Base-by-base conservation (phyloP, 2,797 vertebrate species). In the Loriculus beryllinus region DNA sequence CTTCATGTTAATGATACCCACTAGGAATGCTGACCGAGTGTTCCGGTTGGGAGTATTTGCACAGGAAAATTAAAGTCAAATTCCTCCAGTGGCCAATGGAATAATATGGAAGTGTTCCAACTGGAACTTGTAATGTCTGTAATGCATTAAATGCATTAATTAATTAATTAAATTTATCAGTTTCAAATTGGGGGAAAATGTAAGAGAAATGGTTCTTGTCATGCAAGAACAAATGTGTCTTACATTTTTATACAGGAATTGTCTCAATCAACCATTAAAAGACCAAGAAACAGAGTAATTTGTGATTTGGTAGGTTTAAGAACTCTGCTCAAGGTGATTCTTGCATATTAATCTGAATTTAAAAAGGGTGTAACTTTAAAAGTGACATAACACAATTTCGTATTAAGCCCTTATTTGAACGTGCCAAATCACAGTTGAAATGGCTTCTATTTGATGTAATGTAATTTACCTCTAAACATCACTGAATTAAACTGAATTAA, bases 1-100 rank as follows among this genome's bases (percentile, higher is more conserved):
- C 90, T 94, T 94, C 51, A 85, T 28, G 84, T 82, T 91, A 95
- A 95, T 94, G 87, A 93, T 93, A 95, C 79, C 89, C 79, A 91
- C 82, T 69, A 78, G 70, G 87, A 96, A 89, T 90, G 79, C 76
- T 84, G 89, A 82, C 25, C 79, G 82, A 92, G 69, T 59, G 60
- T 86, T 79, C 76, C 51, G 59, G 31, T 62, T 83, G 52, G 82
- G 72, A 63, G 47, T 75, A 91, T 86, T 86, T 91, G 69, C 63
- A 49, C 48, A n/a, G 69, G 39, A 90, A 94, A 88, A 91, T 76
- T 69, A 19, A 57, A 56, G 71, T 75, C 3, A 81, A 51, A 79
- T 71, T 91, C 62, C 88, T 93, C 57, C 69, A 78, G 51, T 5
- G 6, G 56, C 18, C 39, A 51, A 78, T 51, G 33, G 45, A 82